Conservation (phyloP, 2,113 vertebrate species). For the Cheirogaleus medius region DNA sequence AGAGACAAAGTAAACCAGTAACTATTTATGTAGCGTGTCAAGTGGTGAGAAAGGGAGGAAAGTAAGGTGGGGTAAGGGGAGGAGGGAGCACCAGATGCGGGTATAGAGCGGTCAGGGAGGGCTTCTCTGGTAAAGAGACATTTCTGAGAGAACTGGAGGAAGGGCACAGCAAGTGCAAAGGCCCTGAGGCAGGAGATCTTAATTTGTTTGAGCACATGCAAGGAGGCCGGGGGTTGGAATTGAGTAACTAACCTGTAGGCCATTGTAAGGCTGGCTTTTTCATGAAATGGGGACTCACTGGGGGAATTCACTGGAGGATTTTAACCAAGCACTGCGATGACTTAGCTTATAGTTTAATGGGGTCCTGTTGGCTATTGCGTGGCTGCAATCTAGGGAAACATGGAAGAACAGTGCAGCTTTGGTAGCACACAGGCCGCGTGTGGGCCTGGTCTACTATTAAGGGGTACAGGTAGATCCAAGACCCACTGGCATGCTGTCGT, state of each 20-base stretch:
- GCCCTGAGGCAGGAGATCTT: background rate
- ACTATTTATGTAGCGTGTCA: background rate
- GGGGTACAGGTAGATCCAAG: background rate
- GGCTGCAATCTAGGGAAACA: background rate
- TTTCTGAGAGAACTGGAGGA: background rate
- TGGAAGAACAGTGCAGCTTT: background rate
- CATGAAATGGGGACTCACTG: background rate
- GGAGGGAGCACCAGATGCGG: accelerated
- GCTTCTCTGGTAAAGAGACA: background rate
- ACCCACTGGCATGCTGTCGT: background rate
- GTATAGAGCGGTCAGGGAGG: background rate
- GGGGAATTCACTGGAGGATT: background rate
- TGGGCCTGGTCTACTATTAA: background rate
- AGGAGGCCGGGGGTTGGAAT: background rate
- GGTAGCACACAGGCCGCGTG: accelerated
- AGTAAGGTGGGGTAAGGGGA: background rate
- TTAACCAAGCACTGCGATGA: background rate
- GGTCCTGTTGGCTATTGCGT: accelerated
- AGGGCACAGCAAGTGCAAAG: background rate
- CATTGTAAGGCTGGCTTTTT: background rate
- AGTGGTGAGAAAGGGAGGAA: background rate
- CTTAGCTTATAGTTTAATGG: background rate
- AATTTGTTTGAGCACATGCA: background rate
- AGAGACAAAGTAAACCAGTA: background rate
- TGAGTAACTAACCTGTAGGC: background rate